Percentiles rank a stretch among this genome's conserved stretches.
phyloP scores from a whole-genome alignment of 2,797 vertebrate species.

The Nothura maculosa region DNA sequence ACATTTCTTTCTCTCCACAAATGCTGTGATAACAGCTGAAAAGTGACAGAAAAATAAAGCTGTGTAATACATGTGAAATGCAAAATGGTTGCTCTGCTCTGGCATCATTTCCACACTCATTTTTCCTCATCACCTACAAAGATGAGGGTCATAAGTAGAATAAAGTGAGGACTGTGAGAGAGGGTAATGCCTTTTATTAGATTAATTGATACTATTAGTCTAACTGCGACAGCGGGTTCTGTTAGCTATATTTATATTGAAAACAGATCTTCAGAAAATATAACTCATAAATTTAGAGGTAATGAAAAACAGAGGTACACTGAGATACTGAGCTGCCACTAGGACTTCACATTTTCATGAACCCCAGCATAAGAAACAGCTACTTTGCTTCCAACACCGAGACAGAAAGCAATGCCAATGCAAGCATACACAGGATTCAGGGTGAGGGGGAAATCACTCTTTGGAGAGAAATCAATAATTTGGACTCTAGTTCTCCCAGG shows the following conservation, averaged over 20 bases:
- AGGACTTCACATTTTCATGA: neutral
- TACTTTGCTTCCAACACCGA: neutral
- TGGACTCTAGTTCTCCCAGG: neutral
- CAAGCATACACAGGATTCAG: neutral
- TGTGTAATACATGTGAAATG: constrained; percentile 36
- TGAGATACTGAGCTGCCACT: neutral
- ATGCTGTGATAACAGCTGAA: constrained; percentile 68
- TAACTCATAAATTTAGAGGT: neutral
- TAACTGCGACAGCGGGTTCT: neutral
- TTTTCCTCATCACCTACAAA: neutral
- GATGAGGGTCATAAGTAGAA: neutral
- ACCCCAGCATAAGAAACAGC: neutral
- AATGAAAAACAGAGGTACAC: neutral
- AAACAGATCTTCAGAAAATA: neutral
- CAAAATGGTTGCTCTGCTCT: constrained; percentile 31
- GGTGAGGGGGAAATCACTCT: neutral
- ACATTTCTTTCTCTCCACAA: constrained; percentile 55
- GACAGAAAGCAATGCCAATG: neutral
- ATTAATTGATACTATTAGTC: neutral
- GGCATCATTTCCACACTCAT: neutral
- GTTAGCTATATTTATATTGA: neutral
- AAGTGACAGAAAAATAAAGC: constrained; percentile 70
- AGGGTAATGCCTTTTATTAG: neutral
- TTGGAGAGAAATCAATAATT: neutral
- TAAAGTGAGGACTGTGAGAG: neutral